Evolutionary conservation across 1,140 invertebrate species (phyloP).

Genomic region (Drosophila virilis): DNA sequence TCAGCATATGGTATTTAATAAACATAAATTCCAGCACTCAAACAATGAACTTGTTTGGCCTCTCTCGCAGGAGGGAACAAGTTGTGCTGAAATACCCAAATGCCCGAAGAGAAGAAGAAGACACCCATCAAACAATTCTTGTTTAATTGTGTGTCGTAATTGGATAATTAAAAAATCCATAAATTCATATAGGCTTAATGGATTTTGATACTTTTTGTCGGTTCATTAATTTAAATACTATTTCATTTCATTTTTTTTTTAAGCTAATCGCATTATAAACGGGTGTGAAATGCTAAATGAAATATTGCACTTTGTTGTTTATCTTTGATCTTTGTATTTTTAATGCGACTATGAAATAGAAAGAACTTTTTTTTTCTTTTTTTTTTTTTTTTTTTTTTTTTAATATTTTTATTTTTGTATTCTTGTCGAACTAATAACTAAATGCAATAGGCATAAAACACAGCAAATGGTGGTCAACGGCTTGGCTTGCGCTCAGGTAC

Average conservation of each 20-base stretch:
- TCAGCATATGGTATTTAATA: constrained; percentile 34
- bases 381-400: constrained; percentile 1
- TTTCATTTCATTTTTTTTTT: not conserved
- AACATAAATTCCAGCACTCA: constrained; percentile 12
- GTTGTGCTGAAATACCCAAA: constrained; percentile 25
- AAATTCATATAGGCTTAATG: constrained; percentile 10
- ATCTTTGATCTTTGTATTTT: not conserved
- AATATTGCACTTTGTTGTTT: constrained; percentile 1
- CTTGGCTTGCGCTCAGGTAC: not conserved
- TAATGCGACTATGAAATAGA: not conserved
- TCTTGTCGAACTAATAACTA: constrained; percentile 33
- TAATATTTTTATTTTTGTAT: constrained; percentile 14
- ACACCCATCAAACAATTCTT: not conserved
- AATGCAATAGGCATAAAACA: constrained; percentile 36
- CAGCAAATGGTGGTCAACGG: constrained; percentile 31
- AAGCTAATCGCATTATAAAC: constrained; percentile 16
- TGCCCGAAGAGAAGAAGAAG: too few species aligned
- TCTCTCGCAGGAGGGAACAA: constrained; percentile 14
- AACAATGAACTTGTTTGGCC: constrained; percentile 22
- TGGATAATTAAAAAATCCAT: constrained; percentile 21
- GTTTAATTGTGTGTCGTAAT: constrained; percentile 17
- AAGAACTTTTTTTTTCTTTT: too few species aligned
- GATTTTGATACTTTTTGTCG: not conserved
- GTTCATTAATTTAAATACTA: too few species aligned
- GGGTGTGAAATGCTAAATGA: constrained; percentile 36